Conservation (phyloP, 2,888 invertebrate genomes). For the Chalcosyrphus nemorum region DNA sequence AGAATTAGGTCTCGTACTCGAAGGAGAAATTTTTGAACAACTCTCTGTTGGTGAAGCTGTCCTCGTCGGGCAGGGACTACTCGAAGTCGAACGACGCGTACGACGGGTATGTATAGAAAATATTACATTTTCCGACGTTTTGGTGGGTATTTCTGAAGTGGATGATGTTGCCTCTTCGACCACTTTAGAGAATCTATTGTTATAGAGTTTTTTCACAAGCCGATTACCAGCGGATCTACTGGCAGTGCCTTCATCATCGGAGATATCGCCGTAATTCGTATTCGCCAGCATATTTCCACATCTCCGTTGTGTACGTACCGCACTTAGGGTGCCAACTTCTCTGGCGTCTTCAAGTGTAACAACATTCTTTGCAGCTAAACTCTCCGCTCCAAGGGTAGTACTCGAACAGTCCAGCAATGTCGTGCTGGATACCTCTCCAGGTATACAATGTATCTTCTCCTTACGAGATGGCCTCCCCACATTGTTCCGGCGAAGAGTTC, state of each 20-base stretch:
- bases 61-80: conserved; percentile 39
- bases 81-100: conserved; percentile 32
- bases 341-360: conserved; percentile 3
- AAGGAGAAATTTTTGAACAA: conserved; percentile 20
- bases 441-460: conserved; percentile 27
- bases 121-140: conserved; percentile 20
- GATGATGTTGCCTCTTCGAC: conserved; percentile 64
- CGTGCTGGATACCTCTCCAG: conserved; percentile 55
- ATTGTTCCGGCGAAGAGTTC: not conserved
- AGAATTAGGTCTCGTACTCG: conserved; percentile 5
- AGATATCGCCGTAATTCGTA: conserved; percentile 18
- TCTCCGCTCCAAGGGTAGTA: not conserved
- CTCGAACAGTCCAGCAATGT: conserved; percentile 21
- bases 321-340: conserved; percentile 42
- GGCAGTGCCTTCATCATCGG: conserved; percentile 36
- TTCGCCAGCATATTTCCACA: not conserved
- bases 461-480: not conserved
- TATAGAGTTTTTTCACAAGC: not conserved
- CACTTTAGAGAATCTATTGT: conserved; percentile 40
- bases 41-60: conserved; percentile 23
- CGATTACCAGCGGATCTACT: not conserved
- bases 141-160: conserved; percentile 30
- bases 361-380: not conserved
- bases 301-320: conserved; percentile 3
- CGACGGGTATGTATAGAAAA: conserved; percentile 20